phyloP scores from a whole-genome alignment of 2,888 invertebrate species.

The Morpho achilles region DNA sequence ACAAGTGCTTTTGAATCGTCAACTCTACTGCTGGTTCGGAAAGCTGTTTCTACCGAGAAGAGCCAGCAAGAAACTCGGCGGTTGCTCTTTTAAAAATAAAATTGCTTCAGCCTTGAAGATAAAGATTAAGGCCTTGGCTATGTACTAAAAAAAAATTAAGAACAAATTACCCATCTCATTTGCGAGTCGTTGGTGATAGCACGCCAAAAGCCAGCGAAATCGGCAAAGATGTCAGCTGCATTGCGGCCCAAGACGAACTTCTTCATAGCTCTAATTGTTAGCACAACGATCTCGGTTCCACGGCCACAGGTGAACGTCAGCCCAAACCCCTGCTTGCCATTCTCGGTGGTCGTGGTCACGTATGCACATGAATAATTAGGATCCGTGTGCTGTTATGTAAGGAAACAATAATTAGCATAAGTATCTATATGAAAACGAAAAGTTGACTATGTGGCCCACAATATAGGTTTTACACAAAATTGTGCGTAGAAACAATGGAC shows the following conservation, averaged over 20 bases:
- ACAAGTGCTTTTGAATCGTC: too few relatives aligned
- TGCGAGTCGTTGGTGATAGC: constrained; percentile 91
- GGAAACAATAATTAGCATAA: too few relatives aligned
- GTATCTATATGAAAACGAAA: too few relatives aligned
- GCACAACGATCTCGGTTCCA: constrained; percentile 92
- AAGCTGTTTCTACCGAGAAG: too few relatives aligned
- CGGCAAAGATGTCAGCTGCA: constrained; percentile 83
- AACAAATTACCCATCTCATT: constrained; percentile 88
- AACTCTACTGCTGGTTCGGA: too few relatives aligned
- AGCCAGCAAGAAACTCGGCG: too few relatives aligned
- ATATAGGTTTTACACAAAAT: too few relatives aligned
- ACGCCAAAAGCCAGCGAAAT: constrained; percentile 91
- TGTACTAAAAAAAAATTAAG: background rate
- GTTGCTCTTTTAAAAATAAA: too few relatives aligned
- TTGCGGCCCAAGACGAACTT: constrained; percentile 84
- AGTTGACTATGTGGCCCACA: too few relatives aligned
- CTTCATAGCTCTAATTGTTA: constrained; percentile 85
- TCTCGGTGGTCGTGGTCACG: constrained; percentile 86
- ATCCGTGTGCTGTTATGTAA: constrained; percentile 83
- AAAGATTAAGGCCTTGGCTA: too few relatives aligned
- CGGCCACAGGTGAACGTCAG: constrained; percentile 93
- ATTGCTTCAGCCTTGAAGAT: too few relatives aligned
- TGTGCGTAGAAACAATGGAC: too few relatives aligned
- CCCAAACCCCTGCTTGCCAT: constrained; percentile 85
- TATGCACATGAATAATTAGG: constrained; percentile 96